These are phyloP conservation scores for Ferdinandea cuprea DNA, from an alignment of 2,888 invertebrate species.

Conservation along the genomic window DNA sequence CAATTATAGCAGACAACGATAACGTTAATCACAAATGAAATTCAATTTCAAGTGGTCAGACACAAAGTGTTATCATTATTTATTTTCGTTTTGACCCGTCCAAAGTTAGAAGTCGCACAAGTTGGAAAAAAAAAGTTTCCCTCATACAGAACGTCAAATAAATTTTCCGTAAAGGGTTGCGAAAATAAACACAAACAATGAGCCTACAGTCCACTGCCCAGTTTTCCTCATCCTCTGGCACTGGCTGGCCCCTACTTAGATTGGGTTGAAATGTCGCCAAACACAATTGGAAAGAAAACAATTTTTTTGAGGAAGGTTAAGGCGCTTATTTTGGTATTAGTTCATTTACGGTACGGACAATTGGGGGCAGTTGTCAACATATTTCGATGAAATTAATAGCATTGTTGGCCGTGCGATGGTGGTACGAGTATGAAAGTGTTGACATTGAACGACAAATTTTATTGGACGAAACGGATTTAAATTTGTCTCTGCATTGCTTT, in stretches of 20 bases:
- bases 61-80: conserved; percentile 9
- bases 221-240: too few relatives aligned
- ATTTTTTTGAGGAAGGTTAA: conserved; percentile 59
- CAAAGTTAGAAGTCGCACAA: conserved; percentile 22
- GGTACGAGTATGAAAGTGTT: conserved; percentile 1
- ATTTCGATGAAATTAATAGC: conserved; percentile 38
- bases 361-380: conserved; percentile 55
- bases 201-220: not conserved
- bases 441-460: conserved; percentile 48
- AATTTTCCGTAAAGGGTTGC: conserved; percentile 21
- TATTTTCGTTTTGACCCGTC: not conserved
- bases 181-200: not conserved
- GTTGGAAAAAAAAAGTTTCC: not conserved
- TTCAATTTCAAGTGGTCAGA: not conserved
- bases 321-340: conserved; percentile 63
- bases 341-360: conserved; percentile 36
- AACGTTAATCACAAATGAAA: too few relatives aligned
- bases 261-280: conserved; percentile 50
- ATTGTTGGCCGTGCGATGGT: conserved; percentile 34
- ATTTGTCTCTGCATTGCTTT: not conserved
- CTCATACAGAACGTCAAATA: not conserved
- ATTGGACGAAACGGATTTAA: conserved; percentile 2
- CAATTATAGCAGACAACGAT: too few relatives aligned
- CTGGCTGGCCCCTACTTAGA: not conserved
- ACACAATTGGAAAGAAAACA: conserved; percentile 51